Percentiles rank a stretch among this genome's conserved stretches.
These are phyloP conservation scores for Strongylocentrotus purpuratus DNA, from an alignment of 35 echinoderm and acorn worm genomes.

Conservation along the genomic window DNA sequence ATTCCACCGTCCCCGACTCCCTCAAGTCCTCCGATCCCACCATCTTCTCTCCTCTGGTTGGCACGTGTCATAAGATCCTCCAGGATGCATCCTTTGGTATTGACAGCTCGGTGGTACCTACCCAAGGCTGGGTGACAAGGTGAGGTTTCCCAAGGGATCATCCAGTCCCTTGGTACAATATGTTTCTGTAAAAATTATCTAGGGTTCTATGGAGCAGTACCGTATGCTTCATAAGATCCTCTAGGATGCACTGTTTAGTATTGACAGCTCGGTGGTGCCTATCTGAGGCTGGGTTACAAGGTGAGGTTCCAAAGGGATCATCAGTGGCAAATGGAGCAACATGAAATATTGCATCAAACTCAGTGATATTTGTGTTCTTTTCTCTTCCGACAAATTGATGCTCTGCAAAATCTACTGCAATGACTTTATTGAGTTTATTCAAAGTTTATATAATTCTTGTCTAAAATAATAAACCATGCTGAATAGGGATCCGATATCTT, in stretches of 20 bases:
- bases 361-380: background rate
- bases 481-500: too few relatives aligned
- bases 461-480: too few relatives aligned
- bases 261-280: slow-evolving; percentile 51
- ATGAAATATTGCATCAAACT: too few relatives aligned
- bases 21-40: slow-evolving; percentile 43
- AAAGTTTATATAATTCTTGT: too few relatives aligned
- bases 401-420: too few relatives aligned
- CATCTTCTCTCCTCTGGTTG: slow-evolving; percentile 65
- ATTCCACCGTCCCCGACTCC: slow-evolving; percentile 20
- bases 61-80: slow-evolving; percentile 61
- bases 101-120: slow-evolving; percentile 42
- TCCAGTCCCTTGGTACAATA: background rate
- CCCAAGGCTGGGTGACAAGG: slow-evolving; percentile 71
- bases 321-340: too few relatives aligned
- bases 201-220: too few relatives aligned
- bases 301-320: too few relatives aligned
- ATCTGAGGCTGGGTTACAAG: too few relatives aligned
- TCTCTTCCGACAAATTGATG: too few relatives aligned
- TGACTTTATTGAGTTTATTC: too few relatives aligned
- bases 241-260: slow-evolving; percentile 59
- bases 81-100: slow-evolving; percentile 64
- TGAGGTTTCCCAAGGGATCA: slow-evolving; percentile 32
- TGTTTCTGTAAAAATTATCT: too few relatives aligned
- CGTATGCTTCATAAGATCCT: slow-evolving; percentile 23